Evolutionary conservation across 2,113 vertebrate genomes (phyloP).

Genomic region (Vicugna pacos): DNA sequence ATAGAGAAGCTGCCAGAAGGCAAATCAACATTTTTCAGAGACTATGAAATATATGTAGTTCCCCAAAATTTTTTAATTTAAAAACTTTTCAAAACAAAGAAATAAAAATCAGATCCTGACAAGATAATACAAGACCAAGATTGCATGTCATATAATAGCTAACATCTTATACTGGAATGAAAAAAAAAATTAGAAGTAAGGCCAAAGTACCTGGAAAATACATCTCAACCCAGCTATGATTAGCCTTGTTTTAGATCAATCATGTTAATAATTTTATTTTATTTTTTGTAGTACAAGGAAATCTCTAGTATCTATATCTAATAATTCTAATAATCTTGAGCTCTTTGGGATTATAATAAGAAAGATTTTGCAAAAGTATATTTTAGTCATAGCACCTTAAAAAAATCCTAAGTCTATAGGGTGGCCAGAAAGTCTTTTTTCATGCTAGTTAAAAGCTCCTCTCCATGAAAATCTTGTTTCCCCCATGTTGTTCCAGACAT

Average conservation of each 20-base stretch:
- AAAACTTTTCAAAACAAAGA: not conserved
- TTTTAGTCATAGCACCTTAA: not conserved
- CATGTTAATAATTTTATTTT: slow-evolving; percentile 9
- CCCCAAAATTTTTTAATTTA: not conserved
- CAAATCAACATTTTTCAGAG: not conserved
- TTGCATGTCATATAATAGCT: not conserved
- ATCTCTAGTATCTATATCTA: not conserved
- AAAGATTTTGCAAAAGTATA: not conserved
- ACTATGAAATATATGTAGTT: not conserved
- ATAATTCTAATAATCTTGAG: slow-evolving; percentile 19
- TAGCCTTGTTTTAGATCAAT: not conserved
- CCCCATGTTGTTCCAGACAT: not conserved
- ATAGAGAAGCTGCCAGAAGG: not conserved
- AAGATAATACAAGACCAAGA: not conserved
- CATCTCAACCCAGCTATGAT: not conserved
- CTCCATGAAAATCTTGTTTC: not conserved
- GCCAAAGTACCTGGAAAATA: not conserved
- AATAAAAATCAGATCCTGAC: not conserved
- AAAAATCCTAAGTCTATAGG: not conserved
- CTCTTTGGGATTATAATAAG: not conserved
- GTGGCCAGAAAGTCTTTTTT: not conserved
- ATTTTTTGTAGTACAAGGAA: not conserved
- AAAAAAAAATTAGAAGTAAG: not conserved
- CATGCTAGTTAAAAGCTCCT: not conserved
- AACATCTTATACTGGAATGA: not conserved